Conservation (phyloP, 2,888 invertebrate genomes). For the Peribatodes rhomboidaria region DNA sequence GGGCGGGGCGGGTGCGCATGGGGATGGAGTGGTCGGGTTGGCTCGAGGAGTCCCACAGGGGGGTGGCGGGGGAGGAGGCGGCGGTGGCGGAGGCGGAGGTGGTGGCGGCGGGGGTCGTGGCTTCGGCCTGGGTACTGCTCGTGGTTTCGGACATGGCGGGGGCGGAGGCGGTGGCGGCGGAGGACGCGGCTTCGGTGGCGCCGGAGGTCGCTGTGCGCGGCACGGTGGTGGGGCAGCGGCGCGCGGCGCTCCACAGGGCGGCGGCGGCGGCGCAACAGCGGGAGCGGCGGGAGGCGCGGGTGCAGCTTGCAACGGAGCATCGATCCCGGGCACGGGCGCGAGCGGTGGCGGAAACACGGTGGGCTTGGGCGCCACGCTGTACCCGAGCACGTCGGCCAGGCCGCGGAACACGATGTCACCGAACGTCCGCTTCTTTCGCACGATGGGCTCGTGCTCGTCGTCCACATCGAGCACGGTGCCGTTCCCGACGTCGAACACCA, state of each 20-base stretch:
- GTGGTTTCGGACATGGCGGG: conserved; percentile 64
- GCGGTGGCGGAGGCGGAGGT: conserved; percentile 65
- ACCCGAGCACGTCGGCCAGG: conserved; percentile 82
- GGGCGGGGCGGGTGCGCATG: conserved; percentile 63
- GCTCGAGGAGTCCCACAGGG: conserved; percentile 74
- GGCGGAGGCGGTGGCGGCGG: conserved; percentile 42
- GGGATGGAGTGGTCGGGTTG: conserved; percentile 71
- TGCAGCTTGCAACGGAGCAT: conserved; percentile 68
- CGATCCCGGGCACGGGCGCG: conserved; percentile 77
- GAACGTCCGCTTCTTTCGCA: conserved; percentile 82
- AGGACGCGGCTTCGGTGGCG: conserved; percentile 50
- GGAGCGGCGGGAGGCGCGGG: conserved; percentile 54
- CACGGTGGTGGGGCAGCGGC: conserved; percentile 56
- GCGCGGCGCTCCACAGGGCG: conserved; percentile 51
- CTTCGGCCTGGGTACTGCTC: conserved; percentile 71
- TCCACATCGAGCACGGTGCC: conserved; percentile 57
- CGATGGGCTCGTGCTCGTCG: conserved; percentile 70
- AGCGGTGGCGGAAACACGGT: conserved; percentile 77
- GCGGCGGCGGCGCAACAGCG: conserved; percentile 64
- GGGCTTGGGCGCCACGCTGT: conserved; percentile 74
- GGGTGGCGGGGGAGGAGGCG: conserved; percentile 66
- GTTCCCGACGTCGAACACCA: conserved; percentile 41
- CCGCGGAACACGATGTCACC: conserved; percentile 83
- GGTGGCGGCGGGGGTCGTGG: conserved; percentile 62
- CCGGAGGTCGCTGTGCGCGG: conserved; percentile 54